These are phyloP conservation scores for Cecropterus lyciades DNA, from an alignment of 1,140 invertebrate genomes.

Conservation along the genomic window DNA sequence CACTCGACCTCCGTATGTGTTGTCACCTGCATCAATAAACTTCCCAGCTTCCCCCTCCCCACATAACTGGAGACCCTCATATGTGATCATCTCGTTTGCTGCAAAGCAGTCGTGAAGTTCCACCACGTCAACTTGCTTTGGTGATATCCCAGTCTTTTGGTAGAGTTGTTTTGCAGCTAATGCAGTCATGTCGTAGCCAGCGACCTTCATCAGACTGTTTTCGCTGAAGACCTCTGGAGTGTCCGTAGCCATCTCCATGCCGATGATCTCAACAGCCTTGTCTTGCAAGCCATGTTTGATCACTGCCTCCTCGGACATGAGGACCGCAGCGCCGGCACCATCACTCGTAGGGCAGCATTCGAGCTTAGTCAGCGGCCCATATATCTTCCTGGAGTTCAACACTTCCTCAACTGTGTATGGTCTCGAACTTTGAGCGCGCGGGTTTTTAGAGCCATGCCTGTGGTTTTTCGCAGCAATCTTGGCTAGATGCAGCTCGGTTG, in stretches of 20 bases:
- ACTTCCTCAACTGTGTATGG: constrained; percentile 96
- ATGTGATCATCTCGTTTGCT: constrained; percentile 98
- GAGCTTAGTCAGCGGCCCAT: constrained; percentile 96
- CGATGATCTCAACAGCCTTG: constrained; percentile 97
- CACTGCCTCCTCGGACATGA: constrained; percentile 97
- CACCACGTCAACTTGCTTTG: constrained; percentile 96
- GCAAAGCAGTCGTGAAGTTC: constrained; percentile 99
- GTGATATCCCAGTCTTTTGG: constrained; percentile 89
- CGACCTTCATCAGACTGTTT: constrained; percentile 95
- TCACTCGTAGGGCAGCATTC: constrained; percentile 99
- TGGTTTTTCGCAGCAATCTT: constrained; percentile 99
- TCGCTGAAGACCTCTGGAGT: constrained; percentile 93
- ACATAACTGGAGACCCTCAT: constrained; percentile 98
- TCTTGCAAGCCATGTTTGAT: constrained; percentile 90
- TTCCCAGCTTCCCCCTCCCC: constrained; percentile 95
- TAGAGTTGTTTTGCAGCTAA: constrained; percentile 93
- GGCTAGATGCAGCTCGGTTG: constrained; percentile 96
- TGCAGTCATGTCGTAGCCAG: constrained; percentile 98
- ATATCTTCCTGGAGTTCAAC: constrained; percentile 92
- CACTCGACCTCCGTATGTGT: constrained; percentile 98
- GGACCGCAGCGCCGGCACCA: constrained; percentile 95
- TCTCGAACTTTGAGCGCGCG: constrained; percentile 96
- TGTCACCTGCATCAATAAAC: constrained; percentile 97
- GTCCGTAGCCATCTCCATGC: constrained; percentile 98
- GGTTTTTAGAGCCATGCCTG: constrained; percentile 98